Evolutionary conservation across 2,888 invertebrate species (phyloP).

Genomic region (Gryllus longicercus): DNA sequence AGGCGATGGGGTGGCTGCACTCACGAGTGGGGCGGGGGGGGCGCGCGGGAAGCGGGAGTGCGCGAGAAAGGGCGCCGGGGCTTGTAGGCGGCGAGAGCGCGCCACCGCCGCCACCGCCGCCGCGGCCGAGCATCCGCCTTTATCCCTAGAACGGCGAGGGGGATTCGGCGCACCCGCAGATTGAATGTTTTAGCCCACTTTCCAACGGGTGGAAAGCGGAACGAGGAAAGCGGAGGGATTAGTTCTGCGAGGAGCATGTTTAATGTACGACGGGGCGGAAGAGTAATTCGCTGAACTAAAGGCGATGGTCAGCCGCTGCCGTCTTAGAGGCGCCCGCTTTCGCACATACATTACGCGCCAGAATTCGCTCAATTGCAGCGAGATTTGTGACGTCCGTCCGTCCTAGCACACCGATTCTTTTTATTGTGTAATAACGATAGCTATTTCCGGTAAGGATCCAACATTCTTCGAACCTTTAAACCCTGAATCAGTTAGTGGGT

Average conservation of each 20-base stretch:
- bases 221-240: background rate
- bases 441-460: too few relatives aligned
- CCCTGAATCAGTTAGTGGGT: too few relatives aligned
- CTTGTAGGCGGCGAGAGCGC: background rate
- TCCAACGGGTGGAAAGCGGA: background rate
- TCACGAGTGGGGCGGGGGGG: background rate
- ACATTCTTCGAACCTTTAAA: too few relatives aligned
- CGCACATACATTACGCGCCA: too few relatives aligned
- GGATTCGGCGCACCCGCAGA: slow-evolving; percentile 17
- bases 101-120: too few relatives aligned
- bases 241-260: background rate
- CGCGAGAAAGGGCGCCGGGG: background rate
- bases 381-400: too few relatives aligned
- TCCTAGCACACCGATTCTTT: too few relatives aligned
- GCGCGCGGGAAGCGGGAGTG: background rate
- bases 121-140: background rate
- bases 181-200: slow-evolving; percentile 11
- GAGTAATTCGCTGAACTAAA: background rate
- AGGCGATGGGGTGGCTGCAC: background rate
- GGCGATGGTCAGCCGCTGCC: background rate
- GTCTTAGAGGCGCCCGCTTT: too few relatives aligned
- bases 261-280: background rate
- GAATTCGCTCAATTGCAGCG: too few relatives aligned
- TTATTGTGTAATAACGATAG: too few relatives aligned
- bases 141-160: background rate